Conservation (phyloP, 1,140 invertebrate species). For the Drosophila ogumai region DNA sequence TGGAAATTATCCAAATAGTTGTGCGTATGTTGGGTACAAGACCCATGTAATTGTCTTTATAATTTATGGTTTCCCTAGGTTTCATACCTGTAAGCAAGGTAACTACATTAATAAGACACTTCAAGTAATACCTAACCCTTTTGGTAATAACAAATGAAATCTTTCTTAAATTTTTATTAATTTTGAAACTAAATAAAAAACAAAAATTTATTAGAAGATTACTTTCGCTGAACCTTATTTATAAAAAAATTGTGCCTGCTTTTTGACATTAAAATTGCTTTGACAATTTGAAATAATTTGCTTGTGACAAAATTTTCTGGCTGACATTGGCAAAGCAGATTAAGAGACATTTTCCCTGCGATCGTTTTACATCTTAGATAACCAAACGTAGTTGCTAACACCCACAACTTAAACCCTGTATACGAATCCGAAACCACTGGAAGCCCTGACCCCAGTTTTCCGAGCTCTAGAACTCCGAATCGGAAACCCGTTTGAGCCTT, state of each 20-base stretch:
- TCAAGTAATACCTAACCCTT: neutral
- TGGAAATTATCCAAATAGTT: constrained; percentile 14
- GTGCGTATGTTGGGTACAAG: constrained; percentile 13
- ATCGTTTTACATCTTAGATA: constrained; percentile 22
- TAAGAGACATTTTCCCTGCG: constrained; percentile 38
- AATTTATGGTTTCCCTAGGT: constrained; percentile 6
- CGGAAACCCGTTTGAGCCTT: constrained; percentile 53
- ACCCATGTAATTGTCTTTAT: constrained; percentile 11
- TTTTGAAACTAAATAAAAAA: no score
- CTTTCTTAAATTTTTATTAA: no score
- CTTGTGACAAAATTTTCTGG: constrained; percentile 36
- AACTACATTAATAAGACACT: neutral
- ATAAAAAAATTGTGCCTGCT: no score
- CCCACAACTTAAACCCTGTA: constrained; percentile 1
- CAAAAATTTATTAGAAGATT: no score
- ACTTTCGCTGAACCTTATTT: no score
- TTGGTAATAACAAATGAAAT: neutral
- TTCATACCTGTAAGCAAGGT: neutral
- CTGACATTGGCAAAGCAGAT: constrained; percentile 54
- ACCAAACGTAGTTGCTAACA: neutral
- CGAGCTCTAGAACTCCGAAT: constrained; percentile 34
- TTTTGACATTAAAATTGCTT: constrained; percentile 23
- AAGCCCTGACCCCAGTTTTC: constrained; percentile 24
- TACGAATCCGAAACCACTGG: constrained; percentile 15
- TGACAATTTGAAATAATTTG: constrained; percentile 62